Evolutionary conservation across 2,888 invertebrate species (phyloP), one percentile per base, ranked within the genome.

Genomic region (Pyrrhosoma nymphula): DNA sequence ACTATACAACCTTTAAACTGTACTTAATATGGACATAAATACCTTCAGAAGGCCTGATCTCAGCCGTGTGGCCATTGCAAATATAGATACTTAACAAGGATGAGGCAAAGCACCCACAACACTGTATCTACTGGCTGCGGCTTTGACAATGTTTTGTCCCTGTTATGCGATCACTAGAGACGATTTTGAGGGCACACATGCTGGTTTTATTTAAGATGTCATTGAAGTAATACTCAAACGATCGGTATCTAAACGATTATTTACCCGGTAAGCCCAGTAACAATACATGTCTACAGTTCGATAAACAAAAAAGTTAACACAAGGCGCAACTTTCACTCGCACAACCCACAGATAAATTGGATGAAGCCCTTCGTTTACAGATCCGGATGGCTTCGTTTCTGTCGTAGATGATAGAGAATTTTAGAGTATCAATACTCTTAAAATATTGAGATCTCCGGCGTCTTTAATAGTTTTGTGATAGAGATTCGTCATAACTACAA

Each of bases 231-330:
- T 8, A 8, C 2, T 47, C 47, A 47, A 2, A 16, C 12, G 0
- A 35, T 35, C 82, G 82, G 82, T 82, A 30, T 82, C 82, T 82
- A 82, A 12, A 82, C 35, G 82, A 82, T 82, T 82, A 35, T 82
- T 82, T 82, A 82, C 35, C 14, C 60, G 20, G 60, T 60, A 56
- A 56, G 10, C 16, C 56, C 56, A 56, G 18, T 75, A 82, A 82
- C 82, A 82, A 82, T 82, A 82, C 82, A 14, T 14, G 26, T 35
- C 10, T 0, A 26, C 35, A 35, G 82, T 35, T 35, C 35, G 35
- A 0, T 35, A 82, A 82, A 82, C 82, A 82, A 82, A 35, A 82
- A 14, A 82, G 26, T 4, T 26, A 69, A 69, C 47, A n/a, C n/a
- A n/a, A n/a, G n/a, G 47, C 47, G 47, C 47, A 60, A 60, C 16